Conservation (phyloP, 2,113 vertebrate species). For the Ahaetulla prasina region DNA sequence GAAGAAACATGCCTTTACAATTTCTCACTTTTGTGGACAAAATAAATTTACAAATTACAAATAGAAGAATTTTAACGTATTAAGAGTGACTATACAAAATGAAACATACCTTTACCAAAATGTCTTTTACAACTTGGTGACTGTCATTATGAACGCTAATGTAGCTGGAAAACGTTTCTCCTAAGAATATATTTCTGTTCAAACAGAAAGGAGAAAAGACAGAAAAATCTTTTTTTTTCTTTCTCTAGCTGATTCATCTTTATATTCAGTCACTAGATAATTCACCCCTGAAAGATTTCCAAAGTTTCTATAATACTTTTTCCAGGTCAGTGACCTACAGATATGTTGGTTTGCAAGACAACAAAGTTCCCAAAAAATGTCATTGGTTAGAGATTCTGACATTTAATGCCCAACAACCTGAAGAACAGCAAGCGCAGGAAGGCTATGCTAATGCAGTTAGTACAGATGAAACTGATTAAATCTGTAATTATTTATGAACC, state of each 20-base stretch:
- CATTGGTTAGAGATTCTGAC: not conserved
- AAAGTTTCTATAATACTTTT: not conserved
- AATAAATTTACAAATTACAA: not conserved
- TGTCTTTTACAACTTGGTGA: slow-evolving; percentile 91
- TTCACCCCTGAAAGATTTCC: not conserved
- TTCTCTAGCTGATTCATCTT: not conserved
- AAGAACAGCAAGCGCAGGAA: not conserved
- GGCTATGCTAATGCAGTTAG: not conserved
- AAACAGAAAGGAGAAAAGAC: not conserved
- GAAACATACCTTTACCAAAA: slow-evolving; percentile 89
- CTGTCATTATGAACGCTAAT: slow-evolving; percentile 99
- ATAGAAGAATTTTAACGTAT: not conserved
- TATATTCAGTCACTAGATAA: not conserved
- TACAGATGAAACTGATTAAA: not conserved
- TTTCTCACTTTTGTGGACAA: not conserved
- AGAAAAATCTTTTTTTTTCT: not conserved
- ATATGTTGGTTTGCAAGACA: not conserved
- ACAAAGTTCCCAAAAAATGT: not conserved
- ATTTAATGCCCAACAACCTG: not conserved
- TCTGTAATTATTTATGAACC: not conserved
- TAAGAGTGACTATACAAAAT: not conserved
- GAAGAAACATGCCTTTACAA: not conserved
- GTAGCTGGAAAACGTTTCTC: slow-evolving; percentile 98
- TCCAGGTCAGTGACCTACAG: not conserved
- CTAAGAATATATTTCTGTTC: slow-evolving; percentile 94